Conservation (phyloP, 2,797 vertebrate species). For the Zalophus californianus region DNA sequence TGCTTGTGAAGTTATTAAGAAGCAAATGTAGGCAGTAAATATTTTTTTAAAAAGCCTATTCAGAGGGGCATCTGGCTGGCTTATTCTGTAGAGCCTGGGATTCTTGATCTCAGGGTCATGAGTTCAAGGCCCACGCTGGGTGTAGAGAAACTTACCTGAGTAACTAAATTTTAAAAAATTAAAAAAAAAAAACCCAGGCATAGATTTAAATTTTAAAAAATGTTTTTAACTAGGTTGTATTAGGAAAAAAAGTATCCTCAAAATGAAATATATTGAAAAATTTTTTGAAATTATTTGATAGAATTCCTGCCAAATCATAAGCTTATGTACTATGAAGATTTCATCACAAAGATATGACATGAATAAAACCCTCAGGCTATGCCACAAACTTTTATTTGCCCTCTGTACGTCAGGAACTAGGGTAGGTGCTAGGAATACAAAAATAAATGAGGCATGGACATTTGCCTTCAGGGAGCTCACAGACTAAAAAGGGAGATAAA, state of each 20-base stretch:
- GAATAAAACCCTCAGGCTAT: slow-evolving; percentile 13
- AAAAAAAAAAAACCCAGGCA: neutral
- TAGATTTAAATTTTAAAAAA: neutral
- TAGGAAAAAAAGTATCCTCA: neutral
- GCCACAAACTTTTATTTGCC: neutral
- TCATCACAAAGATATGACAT: neutral
- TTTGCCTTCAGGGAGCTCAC: neutral
- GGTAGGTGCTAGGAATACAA: neutral
- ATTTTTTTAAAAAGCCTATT: neutral
- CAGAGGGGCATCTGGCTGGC: neutral
- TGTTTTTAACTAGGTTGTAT: neutral
- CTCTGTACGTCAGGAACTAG: neutral
- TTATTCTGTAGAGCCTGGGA: neutral
- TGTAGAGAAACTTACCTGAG: neutral
- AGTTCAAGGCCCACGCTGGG: neutral
- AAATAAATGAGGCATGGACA: neutral
- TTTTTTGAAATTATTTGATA: slow-evolving; percentile 13
- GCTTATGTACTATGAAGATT: neutral
- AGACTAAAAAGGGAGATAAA: neutral
- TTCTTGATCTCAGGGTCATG: neutral
- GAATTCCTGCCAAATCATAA: slow-evolving; percentile 36
- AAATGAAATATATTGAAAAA: slow-evolving; percentile 24
- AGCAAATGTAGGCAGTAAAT: neutral
- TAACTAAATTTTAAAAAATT: neutral
- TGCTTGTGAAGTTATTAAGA: slow-evolving; percentile 36